Base-by-base conservation (phyloP, 2,888 invertebrate genomes). In the Ormyrus thymus region DNA sequence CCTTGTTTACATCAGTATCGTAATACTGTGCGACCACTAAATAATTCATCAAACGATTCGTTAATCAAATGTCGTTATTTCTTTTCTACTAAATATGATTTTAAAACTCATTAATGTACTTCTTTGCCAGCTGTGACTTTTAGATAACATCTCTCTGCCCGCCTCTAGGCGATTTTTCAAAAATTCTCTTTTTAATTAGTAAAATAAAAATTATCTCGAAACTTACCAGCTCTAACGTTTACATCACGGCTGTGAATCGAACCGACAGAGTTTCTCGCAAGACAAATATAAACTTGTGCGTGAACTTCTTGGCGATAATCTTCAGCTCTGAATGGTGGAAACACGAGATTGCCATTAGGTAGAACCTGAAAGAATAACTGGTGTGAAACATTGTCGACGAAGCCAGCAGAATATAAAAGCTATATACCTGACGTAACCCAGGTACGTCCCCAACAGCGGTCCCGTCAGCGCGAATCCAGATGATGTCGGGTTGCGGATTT, bases 301-400 rank as follows among this genome's bases (percentile, higher is more conserved):
- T 98, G 98, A 65, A 98, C 97, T 90, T 97, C 97, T 90, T 97
- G 97, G 62, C 96, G 93, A 89, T 97, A 98, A 90, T 97, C 96
- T 90, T 97, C 96, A 71, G 97, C 97, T 79, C 97, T 94, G 93
- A 98, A 98, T 53, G 98, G 97, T 80, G 97, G 97, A 90, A 98
- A 97, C 71, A 97, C 95, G 86, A 98, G 92, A 88, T 97, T 97
- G 87, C 98, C 97, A 90, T 98, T 97, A 76, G 97, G 95, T 86
- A 97, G 91, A 78, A 96, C 95, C 93, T 95, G 10, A 11, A 59
- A 46, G 8, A 13, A 55, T 55, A 43, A 66, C 59, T 53, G 15
- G 29, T 4, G 2, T 29, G 29, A 29, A 15, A 69, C 70, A 55
- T 58, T 15, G 43, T 55, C 8, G 13, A 15, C 45, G 50, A 61